phyloP scores from a whole-genome alignment of 2,113 vertebrate genomes.

The Crotalus tigris region DNA sequence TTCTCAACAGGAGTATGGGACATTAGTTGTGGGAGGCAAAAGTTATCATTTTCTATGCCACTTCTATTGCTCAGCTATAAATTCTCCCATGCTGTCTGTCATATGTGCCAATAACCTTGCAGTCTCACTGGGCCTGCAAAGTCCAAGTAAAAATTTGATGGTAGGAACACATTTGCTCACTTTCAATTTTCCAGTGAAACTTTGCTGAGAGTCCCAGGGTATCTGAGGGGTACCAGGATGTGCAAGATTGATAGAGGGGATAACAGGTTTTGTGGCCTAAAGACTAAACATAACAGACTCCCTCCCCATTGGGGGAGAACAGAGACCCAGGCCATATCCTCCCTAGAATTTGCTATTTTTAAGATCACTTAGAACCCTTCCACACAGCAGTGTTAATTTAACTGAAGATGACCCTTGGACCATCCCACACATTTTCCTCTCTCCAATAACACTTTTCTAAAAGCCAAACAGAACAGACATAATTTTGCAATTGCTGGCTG shows the following conservation, averaged over 20 bases:
- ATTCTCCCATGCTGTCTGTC: background rate
- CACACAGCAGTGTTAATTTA: background rate
- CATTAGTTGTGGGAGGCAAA: background rate
- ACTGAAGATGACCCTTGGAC: conserved; percentile 1
- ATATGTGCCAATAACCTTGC: background rate
- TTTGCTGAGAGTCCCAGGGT: background rate
- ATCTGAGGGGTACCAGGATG: background rate
- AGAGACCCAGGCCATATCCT: background rate
- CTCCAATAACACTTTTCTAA: background rate
- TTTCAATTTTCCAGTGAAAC: background rate
- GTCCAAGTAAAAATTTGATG: background rate
- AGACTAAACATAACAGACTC: background rate
- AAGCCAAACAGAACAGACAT: background rate
- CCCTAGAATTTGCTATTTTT: background rate
- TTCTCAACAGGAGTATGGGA: background rate
- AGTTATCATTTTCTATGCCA: background rate
- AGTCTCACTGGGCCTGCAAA: background rate
- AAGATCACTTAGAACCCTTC: background rate
- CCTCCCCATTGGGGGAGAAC: background rate
- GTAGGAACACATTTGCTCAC: background rate
- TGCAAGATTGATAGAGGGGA: background rate
- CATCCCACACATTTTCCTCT: background rate
- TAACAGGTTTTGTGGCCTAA: background rate
- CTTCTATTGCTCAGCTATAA: background rate
- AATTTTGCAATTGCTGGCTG: background rate